Percentiles rank a stretch among this genome's conserved stretches.
phyloP scores from a whole-genome alignment of 2,113 vertebrate genomes.

The Tringa solitaria region DNA sequence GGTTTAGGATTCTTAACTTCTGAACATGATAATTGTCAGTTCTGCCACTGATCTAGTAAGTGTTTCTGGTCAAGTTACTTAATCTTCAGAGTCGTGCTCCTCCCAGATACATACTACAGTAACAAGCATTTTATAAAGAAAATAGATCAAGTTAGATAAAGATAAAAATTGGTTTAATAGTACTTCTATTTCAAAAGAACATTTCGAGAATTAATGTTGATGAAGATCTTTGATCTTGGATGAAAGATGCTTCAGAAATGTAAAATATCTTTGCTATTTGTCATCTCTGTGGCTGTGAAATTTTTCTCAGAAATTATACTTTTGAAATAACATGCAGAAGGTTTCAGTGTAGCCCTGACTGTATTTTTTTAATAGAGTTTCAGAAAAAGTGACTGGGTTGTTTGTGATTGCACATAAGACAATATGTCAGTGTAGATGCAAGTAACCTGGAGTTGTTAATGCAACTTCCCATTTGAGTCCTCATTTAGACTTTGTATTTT shows the following conservation, averaged over 20 bases:
- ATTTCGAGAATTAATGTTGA: conserved; percentile 40
- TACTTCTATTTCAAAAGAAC: conserved; percentile 34
- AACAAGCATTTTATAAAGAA: conserved; percentile 14
- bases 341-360: not conserved
- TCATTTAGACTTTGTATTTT: not conserved
- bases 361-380: not conserved
- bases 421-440: not conserved
- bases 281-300: conserved; percentile 33
- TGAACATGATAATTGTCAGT: not conserved
- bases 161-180: conserved; percentile 38
- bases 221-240: conserved; percentile 51
- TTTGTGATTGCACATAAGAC: conserved; percentile 35
- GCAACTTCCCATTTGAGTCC: not conserved
- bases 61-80: conserved; percentile 18
- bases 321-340: not conserved
- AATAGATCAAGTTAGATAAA: conserved; percentile 31
- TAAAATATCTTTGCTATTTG: conserved; percentile 53
- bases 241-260: conserved; percentile 67
- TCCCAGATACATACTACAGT: not conserved
- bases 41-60: not conserved
- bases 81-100: not conserved
- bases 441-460: not conserved
- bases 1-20: not conserved
- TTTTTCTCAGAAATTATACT: conserved; percentile 42
- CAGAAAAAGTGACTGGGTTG: not conserved